phyloP scores from a whole-genome alignment of 2,113 vertebrate genomes.

The Tetrao urogallus region DNA sequence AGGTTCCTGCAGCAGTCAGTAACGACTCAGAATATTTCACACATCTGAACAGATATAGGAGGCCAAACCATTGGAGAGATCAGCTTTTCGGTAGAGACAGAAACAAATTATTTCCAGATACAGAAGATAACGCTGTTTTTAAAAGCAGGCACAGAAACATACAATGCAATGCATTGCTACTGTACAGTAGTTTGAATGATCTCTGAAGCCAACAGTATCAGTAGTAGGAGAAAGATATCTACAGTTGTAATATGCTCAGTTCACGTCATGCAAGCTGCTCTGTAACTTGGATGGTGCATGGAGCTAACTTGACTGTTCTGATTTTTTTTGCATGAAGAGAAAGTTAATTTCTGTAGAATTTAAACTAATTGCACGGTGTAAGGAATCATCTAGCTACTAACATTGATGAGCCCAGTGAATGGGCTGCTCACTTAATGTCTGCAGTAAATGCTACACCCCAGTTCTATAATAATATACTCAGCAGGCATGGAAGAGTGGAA shows the following conservation, averaged over 20 bases:
- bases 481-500: not conserved
- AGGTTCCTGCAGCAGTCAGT: not conserved
- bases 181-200: not conserved
- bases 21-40: not conserved
- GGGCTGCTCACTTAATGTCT: not conserved
- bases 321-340: not conserved
- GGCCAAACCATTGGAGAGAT: not conserved
- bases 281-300: not conserved
- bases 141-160: not conserved
- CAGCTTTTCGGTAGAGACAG: not conserved
- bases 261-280: not conserved
- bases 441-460: not conserved
- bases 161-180: not conserved
- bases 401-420: not conserved
- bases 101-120: not conserved
- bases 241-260: not conserved
- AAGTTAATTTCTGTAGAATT: not conserved
- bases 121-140: not conserved
- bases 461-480: not conserved
- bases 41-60: not conserved
- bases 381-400: not conserved
- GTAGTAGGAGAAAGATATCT: not conserved
- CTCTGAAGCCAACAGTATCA: not conserved
- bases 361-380: not conserved
- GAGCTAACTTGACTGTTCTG: not conserved